Base-by-base conservation (phyloP, 2,113 vertebrate species). In the Casuarius casuarius region DNA sequence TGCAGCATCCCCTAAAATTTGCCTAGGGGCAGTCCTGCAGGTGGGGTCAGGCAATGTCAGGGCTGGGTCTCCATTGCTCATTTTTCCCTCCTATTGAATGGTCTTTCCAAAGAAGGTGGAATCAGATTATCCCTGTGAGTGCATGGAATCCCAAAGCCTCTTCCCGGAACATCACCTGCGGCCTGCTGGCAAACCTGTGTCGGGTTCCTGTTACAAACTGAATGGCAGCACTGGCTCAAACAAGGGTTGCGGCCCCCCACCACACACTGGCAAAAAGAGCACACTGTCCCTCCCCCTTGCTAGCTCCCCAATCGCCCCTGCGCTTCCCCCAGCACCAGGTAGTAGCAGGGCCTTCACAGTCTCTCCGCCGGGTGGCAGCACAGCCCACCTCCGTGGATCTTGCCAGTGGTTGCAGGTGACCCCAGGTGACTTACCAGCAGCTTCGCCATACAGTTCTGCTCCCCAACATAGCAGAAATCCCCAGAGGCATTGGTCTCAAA, bases 401-500 rank as follows among this genome's bases (percentile, higher is more conserved):
- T 2, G 10, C 16, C 22, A 2, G 5, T 16, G 5, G 25, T 38
- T 23, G 22, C 0, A 10, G n/a, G 33, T 59, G 84, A 48, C 19
- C 29, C 40, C 29, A 3, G 12, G 28, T 35, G 90, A 97, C 99
- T 98, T 94, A 99, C 99, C 99, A 99, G 98, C 88, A 99, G 98
- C 96, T 98, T 99, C 46, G 99, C 99, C 33, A 99, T 97, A 75
- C 99, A 99, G 97, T 99, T 98, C 86, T 99, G 99, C 73, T 99
- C 99, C 79, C 99, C 99, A 2, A 99, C 98, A 2, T 99, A 99
- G 97, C 99, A 99, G 97, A 98, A 99, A 94, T 99, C 99, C 86
- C 99, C 99, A 7, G 99, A 99, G 66, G 98, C 99, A 28, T 97
- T 99, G 25, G 99, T 99, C 98, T 99, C 99, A 71, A 99, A 99